Conservation (phyloP, 2,113 vertebrate genomes). For the Gyps fulvus region DNA sequence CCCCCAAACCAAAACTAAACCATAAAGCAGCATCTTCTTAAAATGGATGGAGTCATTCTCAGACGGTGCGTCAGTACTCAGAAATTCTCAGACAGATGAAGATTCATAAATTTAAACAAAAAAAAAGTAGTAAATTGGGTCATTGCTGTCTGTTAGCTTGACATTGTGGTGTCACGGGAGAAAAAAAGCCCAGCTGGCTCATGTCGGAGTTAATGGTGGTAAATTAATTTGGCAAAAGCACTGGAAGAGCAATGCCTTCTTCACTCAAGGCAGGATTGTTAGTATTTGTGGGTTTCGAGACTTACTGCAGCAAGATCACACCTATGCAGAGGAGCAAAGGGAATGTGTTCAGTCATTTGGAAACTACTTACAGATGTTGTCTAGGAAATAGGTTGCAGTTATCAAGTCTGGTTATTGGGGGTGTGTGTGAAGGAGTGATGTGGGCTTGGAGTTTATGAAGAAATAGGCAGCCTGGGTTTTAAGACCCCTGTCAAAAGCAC, state of each 20-base stretch:
- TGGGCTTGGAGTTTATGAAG: background rate
- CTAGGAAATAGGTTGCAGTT: background rate
- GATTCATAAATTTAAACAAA: background rate
- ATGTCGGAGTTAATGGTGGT: background rate
- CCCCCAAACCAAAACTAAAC: background rate
- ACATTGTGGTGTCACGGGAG: background rate
- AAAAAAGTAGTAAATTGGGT: accelerated
- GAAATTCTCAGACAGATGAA: background rate
- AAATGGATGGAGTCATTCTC: background rate
- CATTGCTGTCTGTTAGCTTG: background rate
- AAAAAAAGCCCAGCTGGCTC: background rate
- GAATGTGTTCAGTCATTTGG: background rate
- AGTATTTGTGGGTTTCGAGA: background rate
- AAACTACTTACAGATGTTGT: background rate
- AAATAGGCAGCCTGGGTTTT: background rate
- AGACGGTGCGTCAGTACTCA: background rate
- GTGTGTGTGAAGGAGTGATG: background rate
- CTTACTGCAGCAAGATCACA: background rate
- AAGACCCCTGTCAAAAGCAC: background rate
- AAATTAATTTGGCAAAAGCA: background rate
- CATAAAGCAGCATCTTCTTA: background rate
- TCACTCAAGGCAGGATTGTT: background rate
- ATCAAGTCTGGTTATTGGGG: background rate
- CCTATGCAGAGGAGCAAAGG: background rate
- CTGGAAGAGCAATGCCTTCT: background rate